Evolutionary conservation across 2,888 invertebrate genomes (phyloP), one percentile per base, ranked within the genome.

Genomic region (Metopia argyrocephala): DNA sequence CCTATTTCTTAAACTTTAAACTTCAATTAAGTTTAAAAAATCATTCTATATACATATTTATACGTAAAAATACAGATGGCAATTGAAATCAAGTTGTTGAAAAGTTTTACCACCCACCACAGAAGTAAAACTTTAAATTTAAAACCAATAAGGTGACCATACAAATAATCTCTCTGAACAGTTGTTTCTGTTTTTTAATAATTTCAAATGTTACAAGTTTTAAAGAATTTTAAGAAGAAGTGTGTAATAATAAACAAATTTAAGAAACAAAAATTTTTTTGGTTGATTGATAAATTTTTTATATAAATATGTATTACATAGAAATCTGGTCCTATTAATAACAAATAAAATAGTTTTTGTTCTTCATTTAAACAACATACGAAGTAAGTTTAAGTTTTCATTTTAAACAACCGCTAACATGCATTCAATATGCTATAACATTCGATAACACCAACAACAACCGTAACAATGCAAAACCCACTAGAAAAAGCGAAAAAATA

Each of bases 341-440:
- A 12, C 57, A 52, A 5, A 23, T n/a, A 48, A 48, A 31, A 9
- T n/a, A 46, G 9, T 38, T 46, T 56, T 2, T 12, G 12, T 31
- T 21, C 21, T 15, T 21, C 7, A 31, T 31, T 38, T 27, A 9
- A 46, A 62, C 62, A 45, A 28, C 52, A 57, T 12, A 5, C 4
- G 48, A 73, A 65, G 71, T 73, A 64, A 68, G 50, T 76, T 57
- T 20, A 78, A 70, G 65, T 59, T 76, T 76, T n/a, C n/a, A 38
- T 69, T 76, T 38, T 25, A 69, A 65, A 68, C 65, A 81, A 81
- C 65, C 80, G 69, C 69, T 54, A 69, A 70, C 73, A 74, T 81
- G 64, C 80, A 81, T 65, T 69, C 76, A 69, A 71, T 73, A 76
- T 75, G 71, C 70, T 15, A 12, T 59, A 65, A 59, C 57, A 76